These are phyloP conservation scores for Sitta europaea DNA, from an alignment of 2,113 vertebrate species.

Conservation along the genomic window DNA sequence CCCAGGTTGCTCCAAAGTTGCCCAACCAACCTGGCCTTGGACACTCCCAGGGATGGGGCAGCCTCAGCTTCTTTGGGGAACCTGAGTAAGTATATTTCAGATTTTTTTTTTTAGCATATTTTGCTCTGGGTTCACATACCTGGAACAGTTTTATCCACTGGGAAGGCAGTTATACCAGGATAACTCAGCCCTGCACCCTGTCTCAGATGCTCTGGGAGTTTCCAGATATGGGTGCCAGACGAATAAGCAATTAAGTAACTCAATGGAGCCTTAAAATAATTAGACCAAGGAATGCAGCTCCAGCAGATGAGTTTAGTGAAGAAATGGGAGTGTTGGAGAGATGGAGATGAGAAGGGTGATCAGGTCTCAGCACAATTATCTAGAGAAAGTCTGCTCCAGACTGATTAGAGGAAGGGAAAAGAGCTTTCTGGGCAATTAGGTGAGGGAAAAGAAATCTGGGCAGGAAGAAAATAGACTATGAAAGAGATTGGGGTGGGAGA, in stretches of 20 bases:
- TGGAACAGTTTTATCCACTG: neutral
- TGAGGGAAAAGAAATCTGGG: constrained; percentile 21
- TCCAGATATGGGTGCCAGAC: neutral
- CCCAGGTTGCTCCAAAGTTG: neutral
- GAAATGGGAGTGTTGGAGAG: constrained; percentile 2
- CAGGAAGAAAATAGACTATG: neutral
- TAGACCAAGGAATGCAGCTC: neutral
- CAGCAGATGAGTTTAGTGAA: neutral
- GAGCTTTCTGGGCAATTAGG: constrained; percentile 51
- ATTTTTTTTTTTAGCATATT: neutral
- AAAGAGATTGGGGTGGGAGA: constrained; percentile 22
- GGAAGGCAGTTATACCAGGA: fast-evolving
- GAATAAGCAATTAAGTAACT: neutral
- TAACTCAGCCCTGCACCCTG: neutral
- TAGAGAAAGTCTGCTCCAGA: constrained; percentile 49
- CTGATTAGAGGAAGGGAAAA: constrained; percentile 40
- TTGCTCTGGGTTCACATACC: neutral
- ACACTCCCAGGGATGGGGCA: neutral
- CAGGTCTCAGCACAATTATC: constrained; percentile 40
- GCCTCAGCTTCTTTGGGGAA: neutral
- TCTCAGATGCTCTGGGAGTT: neutral
- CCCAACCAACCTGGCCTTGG: neutral
- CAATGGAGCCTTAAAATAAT: constrained; percentile 23
- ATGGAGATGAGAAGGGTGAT: constrained; percentile 16
- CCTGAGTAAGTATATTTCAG: neutral